Base-by-base conservation (phyloP, 2,113 vertebrate species). In the Myotis lucifugus region DNA sequence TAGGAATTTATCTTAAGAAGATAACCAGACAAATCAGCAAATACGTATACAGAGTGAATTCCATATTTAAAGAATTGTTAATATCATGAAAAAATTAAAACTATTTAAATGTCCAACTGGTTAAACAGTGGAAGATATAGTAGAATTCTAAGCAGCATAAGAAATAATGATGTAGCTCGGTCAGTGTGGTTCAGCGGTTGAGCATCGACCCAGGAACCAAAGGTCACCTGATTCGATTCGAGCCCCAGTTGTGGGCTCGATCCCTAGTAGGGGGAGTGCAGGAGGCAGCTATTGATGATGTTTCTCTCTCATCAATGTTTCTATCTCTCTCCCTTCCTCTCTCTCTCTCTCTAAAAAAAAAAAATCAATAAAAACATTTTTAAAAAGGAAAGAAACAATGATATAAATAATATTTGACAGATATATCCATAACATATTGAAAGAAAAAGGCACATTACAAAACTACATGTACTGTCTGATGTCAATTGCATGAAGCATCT, bases 1-100 rank as follows among this genome's bases (percentile, higher is more conserved):
- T 17, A 85, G 67, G 25, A 96, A 34, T 88, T 83, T 66, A 90
- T 87, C 64, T 85, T 56, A 76, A 88, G 52, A 83, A 66, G 67
- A 66, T 76, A 94, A 93, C 29, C 81, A 88, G 54, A 74, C 34
- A 85, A 91, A 52, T 59, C 25, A 77, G 15, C 46, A 93, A 15
- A 72, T 27, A 52, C 18, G 4, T 34, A 66, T 19, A 34, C 0
- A 82, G 8, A 56, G 19, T 34, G 56, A 93, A 32, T 25, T 93
- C 64, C 72, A 59, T 17, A 66, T 95, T 78, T 34, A 73, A 96
- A 91, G 67, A 88, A 88, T 0, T 87, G 29, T 67, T 83, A 85
- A 74, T 42, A 90, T n/a, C 54, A 69, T 70, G 48, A 91, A 94
- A 82, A 87, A 8, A 37, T 15, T 64, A 81, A 79, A 94, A 90